Evolutionary conservation across 2,113 vertebrate genomes (phyloP).

Genomic region (Felis catus): F.catus_Fca126_mat1.0 CM031426.1:59265501-59266000

Average conservation of each 20-base stretch:
- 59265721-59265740: rapidly evolving
- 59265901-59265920: not conserved
- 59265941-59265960: not conserved
- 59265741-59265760: not conserved
- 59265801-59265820: too few relatives aligned
- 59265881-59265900: rapidly evolving
- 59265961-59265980: rapidly evolving
- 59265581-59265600: not conserved
- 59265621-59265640: not conserved
- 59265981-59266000: not conserved
- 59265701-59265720: not conserved
- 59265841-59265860: not conserved
- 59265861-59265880: not conserved
- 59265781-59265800: rapidly evolving
- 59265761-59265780: not conserved
- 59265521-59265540: not conserved
- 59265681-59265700: not conserved
- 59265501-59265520: not conserved
- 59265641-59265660: not conserved
- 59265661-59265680: too few relatives aligned
- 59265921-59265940: not conserved
- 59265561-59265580: too few relatives aligned
- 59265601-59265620: not conserved
- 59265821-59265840: rapidly evolving
- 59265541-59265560: not conserved